phyloP scores from a whole-genome alignment of 1,140 invertebrate species.

The Drosophila paulistorum region DNA sequence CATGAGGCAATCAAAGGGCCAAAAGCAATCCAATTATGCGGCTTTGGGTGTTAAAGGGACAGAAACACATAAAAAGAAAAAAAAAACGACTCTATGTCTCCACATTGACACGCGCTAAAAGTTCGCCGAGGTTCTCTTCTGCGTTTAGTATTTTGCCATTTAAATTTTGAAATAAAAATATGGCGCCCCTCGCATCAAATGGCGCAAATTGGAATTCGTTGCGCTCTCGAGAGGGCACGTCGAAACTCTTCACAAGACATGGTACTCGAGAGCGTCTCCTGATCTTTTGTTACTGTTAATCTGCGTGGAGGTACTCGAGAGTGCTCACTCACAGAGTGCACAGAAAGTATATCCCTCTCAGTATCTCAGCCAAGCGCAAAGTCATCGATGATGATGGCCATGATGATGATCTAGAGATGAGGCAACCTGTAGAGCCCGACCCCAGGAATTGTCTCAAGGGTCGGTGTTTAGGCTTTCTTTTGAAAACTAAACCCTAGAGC shows the following conservation, averaged over 20 bases:
- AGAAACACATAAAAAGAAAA: too few relatives aligned
- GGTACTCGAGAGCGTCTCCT: slow-evolving; percentile 61
- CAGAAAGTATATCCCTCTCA: slow-evolving; percentile 34
- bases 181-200: slow-evolving; percentile 19
- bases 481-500: slow-evolving; percentile 54
- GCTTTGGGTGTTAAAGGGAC: slow-evolving; percentile 38
- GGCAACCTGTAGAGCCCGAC: slow-evolving; percentile 66
- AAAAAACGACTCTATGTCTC: too few relatives aligned
- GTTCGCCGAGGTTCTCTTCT: slow-evolving; percentile 32
- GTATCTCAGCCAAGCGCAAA: slow-evolving; percentile 46
- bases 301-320: slow-evolving; percentile 53
- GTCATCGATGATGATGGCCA: slow-evolving; percentile 61
- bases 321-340: too few relatives aligned
- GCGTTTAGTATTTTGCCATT: background rate
- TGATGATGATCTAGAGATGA: slow-evolving; percentile 39
- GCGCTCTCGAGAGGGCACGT: slow-evolving; percentile 32
- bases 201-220: slow-evolving; percentile 31
- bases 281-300: slow-evolving; percentile 62
- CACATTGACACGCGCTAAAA: slow-evolving; percentile 45
- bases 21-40: slow-evolving; percentile 65
- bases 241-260: slow-evolving; percentile 28
- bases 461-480: slow-evolving; percentile 61
- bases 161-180: slow-evolving; percentile 24
- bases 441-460: slow-evolving; percentile 43
- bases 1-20: slow-evolving; percentile 39